Percentiles rank a stretch among this genome's conserved stretches.
Evolutionary conservation across 2,888 invertebrate species (phyloP).

Genomic region (Pseudococcus jackbeardsleyi): DNA sequence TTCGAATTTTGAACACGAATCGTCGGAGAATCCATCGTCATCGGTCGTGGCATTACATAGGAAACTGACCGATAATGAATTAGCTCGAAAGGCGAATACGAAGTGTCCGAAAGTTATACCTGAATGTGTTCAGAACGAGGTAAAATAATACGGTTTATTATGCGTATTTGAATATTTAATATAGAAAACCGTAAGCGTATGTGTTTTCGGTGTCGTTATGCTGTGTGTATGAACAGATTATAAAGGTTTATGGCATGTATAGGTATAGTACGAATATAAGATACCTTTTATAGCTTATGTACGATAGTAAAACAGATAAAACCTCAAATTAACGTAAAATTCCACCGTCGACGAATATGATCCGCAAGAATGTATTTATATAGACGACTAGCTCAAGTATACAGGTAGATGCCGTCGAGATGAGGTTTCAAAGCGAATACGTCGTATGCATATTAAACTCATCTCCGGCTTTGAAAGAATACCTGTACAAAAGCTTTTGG

Average conservation of each 20-base stretch:
- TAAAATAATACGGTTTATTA: constrained; percentile 10
- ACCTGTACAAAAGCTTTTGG: background rate
- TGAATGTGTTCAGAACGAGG: background rate
- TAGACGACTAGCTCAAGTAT: background rate
- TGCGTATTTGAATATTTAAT: constrained; percentile 10
- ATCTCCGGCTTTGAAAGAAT: background rate
- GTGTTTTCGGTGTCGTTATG: constrained; percentile 1
- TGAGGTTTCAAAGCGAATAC: background rate
- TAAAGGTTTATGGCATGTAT: background rate
- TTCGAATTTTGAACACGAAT: background rate
- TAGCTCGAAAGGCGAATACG: background rate
- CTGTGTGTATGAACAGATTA: background rate
- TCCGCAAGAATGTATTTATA: constrained; percentile 10
- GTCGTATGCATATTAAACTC: constrained; percentile 6
- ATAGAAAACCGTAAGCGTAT: background rate
- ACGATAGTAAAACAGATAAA: background rate
- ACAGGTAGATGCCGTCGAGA: background rate
- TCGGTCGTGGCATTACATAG: no score
- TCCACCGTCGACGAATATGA: background rate
- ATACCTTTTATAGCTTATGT: background rate
- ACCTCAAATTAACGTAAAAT: constrained; percentile 25
- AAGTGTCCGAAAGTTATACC: background rate
- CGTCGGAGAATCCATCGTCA: no score
- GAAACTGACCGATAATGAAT: background rate
- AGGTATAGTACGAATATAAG: background rate